Base-by-base conservation (phyloP, 2,113 vertebrate genomes). In the Carassius gibelio region DNA sequence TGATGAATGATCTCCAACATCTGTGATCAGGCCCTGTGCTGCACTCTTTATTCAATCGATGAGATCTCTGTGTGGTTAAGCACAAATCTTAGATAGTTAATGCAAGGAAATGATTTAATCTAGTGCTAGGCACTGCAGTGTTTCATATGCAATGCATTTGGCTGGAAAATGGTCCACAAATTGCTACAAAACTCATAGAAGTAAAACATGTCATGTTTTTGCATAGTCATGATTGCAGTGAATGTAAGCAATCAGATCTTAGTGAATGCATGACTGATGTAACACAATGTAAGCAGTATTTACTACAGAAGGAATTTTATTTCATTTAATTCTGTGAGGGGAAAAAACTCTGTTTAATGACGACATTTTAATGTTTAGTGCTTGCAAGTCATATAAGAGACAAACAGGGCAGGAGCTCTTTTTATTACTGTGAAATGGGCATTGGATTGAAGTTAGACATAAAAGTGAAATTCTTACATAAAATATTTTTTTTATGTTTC, bases 81-180 rank as follows among this genome's bases (percentile, higher is more conserved):
- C 81, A 72, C 68, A 83, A 59, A 74, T 83, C 68, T 83, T 23
- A 83, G 81, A 83, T 2, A 19, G 48, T 83, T 83, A 83, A 83
- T 74, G 50, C 48, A 36, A 72, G 66, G 68, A 71, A 83, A 83
- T 72, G 21, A 74, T 72, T 72, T 72, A 57, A 83, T 83, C 68
- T 83, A 52, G 26, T 52, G 64, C 30, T 23, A 61, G 30, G 57
- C 61, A 3, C 79, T 30, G 79, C 61, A 1, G 68, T 19, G 23
- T 76, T 81, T 68, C 38, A 0, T 48, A n/a, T 62, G 34, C 30
- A 23, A 5, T n/a, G 57, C 62, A 21, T 68, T 81, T 68, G 61
- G 59, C 23, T 50, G 62, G 45, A 52, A 69, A 81, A 69, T 13
- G 9, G 14, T 55, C 62, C 45, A 52, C 42, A 68, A 81, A 52